Percentiles rank a stretch among this genome's conserved stretches.
Evolutionary conservation across 2,888 invertebrate genomes (phyloP).

Genomic region (Acholoe squamosa): DNA sequence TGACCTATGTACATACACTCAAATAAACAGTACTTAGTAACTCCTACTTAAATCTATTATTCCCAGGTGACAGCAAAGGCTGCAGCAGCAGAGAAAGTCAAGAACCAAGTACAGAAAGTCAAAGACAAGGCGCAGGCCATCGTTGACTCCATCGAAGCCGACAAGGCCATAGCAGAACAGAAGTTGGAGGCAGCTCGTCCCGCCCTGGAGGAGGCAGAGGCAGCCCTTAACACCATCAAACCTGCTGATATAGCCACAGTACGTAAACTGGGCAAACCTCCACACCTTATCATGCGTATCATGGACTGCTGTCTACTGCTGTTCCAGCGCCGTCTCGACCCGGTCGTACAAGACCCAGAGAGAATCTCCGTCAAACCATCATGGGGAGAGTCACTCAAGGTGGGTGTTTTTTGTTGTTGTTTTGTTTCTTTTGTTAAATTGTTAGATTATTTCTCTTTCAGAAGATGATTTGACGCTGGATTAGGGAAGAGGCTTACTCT

Average conservation of each 20-base stretch:
- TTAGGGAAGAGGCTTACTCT: too few species aligned
- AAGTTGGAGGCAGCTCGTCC: conserved; percentile 82
- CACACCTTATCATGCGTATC: conserved; percentile 83
- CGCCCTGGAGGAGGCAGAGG: conserved; percentile 83
- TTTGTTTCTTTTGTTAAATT: neutral
- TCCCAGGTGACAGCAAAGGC: conserved; percentile 80
- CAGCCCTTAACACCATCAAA: conserved; percentile 84
- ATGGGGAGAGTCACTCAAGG: conserved; percentile 83
- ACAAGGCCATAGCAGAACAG: conserved; percentile 81
- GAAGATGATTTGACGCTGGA: too few species aligned
- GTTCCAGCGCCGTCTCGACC: conserved; percentile 79
- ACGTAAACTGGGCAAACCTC: conserved; percentile 82
- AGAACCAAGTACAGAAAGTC: conserved; percentile 83
- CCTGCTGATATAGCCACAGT: conserved; percentile 83
- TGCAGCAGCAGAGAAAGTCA: conserved; percentile 83
- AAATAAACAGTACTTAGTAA: too few species aligned
- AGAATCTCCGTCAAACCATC: conserved; percentile 80
- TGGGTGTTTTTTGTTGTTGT: conserved; percentile 66
- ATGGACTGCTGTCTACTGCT: conserved; percentile 83
- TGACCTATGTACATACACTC: too few species aligned
- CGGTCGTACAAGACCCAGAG: conserved; percentile 80
- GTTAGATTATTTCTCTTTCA: too few species aligned
- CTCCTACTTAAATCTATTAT: too few species aligned
- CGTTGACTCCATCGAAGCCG: conserved; percentile 82
- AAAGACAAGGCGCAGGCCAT: conserved; percentile 84